Evolutionary conservation across 2,113 vertebrate species (phyloP).

Genomic region (Protobothrops flavoviridis): DNA sequence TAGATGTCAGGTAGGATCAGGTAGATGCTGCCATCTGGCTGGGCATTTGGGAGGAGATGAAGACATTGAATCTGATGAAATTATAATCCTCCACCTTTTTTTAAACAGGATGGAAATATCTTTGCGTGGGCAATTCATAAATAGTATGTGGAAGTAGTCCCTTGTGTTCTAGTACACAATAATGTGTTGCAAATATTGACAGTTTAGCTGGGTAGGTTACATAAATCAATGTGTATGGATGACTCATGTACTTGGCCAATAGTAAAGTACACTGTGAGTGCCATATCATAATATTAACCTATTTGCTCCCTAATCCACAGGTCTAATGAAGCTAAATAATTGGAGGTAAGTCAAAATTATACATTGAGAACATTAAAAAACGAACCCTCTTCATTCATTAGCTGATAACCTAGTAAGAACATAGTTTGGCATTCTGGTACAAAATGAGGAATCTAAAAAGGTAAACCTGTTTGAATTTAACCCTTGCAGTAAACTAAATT

Average conservation of each 20-base stretch:
- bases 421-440: neutral
- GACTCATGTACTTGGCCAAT: constrained; percentile 12
- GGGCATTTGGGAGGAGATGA: neutral
- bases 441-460: neutral
- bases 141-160: neutral
- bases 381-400: neutral
- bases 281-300: neutral
- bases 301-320: neutral
- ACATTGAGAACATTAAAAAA: neutral
- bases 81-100: neutral
- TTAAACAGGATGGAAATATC: neutral
- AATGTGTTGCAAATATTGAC: constrained; percentile 29
- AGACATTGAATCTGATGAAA: neutral
- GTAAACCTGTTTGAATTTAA: neutral
- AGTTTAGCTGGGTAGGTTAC: neutral
- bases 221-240: neutral
- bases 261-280: neutral
- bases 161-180: neutral
- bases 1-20: neutral
- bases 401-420: neutral
- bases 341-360: neutral
- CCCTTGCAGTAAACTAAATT: neutral
- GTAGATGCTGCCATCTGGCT: neutral
- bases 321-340: neutral
- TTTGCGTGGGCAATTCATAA: neutral